Evolutionary conservation across 2,888 invertebrate genomes (phyloP).

Genomic region (Epirrhoe alternata): DNA sequence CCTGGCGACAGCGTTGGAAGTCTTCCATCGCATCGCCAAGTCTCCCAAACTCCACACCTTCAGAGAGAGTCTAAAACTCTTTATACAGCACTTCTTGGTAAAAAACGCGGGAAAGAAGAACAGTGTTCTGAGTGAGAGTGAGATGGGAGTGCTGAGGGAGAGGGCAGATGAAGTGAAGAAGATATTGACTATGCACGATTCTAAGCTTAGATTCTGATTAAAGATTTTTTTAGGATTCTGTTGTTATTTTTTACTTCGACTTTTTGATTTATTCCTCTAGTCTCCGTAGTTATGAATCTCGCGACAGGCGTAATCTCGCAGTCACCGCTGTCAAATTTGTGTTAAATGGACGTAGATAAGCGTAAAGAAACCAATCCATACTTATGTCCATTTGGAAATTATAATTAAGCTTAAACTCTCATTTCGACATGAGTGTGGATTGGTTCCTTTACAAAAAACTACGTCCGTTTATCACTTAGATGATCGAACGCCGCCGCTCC

Average conservation of each 20-base stretch:
- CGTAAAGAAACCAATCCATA: no score
- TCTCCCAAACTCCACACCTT: conserved; percentile 91
- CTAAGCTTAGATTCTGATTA: conserved; percentile 61
- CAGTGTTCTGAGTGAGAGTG: conserved; percentile 60
- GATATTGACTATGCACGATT: conserved; percentile 84
- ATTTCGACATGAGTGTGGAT: no score
- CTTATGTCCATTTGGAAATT: no score
- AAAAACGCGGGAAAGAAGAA: conserved; percentile 85
- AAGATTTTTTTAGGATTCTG: background rate
- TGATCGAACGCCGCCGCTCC: no score
- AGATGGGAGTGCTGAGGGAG: conserved; percentile 71
- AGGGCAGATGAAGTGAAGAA: conserved; percentile 88
- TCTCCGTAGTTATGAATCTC: no score
- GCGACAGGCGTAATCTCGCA: no score
- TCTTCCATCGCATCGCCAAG: conserved; percentile 90
- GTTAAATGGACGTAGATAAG: no score
- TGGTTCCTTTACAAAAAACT: no score
- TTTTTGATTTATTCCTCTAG: no score
- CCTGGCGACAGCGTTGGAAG: conserved; percentile 84
- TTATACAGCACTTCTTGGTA: conserved; percentile 94
- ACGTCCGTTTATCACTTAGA: no score
- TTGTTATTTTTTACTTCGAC: background rate
- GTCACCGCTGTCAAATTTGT: no score
- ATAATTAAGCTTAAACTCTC: no score
- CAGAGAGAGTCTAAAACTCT: conserved; percentile 92